Base-by-base conservation (phyloP, 2,797 vertebrate species). In the Argyrosomus regius region DNA sequence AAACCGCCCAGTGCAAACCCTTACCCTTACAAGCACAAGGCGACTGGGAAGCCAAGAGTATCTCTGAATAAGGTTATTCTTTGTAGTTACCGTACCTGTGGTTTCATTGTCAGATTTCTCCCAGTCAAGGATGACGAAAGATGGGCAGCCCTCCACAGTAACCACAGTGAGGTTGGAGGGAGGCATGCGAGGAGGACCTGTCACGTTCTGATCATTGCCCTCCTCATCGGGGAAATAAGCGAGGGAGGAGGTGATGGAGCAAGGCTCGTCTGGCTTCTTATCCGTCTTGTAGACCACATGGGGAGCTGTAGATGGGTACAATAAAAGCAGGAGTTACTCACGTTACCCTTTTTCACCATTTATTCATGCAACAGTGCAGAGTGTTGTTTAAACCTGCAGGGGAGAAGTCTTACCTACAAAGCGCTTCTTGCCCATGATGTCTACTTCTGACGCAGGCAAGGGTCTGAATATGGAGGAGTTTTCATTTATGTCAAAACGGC, bases 81-180 rank as follows among this genome's bases (percentile, higher is more conserved):
- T 31, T n/a, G 35, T 9, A 24, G 17, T n/a, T 22, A 24, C n/a
- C 6, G 0, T 85, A 99, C 98, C 98, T 91, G 93, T 97, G 78
- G 98, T 98, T 80, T 99, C 97, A 52, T 99, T 99, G 81, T 97
- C 94, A 12, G 96, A 89, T 78, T 97, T 97, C 54, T 98, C 91
- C 98, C 98, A 99, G 89, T 98, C 97, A 24, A 99, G 65, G 83
- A 99, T 97, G 89, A 99, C 93, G 0, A 99, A 99, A 2, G 97
- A 97, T 0, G 98, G 94, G 75, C 98, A 99, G 10, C 98, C 98
- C 72, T 99, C 98, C 63, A 99, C 98, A 0, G 98, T 98, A 50
- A 99, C 95, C 89, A 99, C 97, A 0, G 98, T 99, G 86, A 99
- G 92, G 81, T 99, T 99, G 61, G 97, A 96, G 14, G 98, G 98